These are phyloP conservation scores for Brachionus koreanus DNA, from an alignment of 1,140 invertebrate genomes.

Conservation along the genomic window DNA sequence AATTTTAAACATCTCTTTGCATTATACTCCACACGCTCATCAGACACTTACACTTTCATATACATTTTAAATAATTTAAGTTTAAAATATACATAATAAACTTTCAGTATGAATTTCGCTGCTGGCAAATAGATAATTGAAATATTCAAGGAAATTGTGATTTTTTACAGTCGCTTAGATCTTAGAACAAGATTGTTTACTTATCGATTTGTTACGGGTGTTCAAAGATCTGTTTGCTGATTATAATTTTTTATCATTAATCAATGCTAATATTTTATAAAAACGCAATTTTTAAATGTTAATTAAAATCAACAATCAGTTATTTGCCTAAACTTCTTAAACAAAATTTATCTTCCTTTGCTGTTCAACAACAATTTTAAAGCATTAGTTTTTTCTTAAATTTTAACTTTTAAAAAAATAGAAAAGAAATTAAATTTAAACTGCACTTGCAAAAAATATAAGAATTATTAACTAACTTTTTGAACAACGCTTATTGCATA, in stretches of 20 bases:
- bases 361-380: neutral
- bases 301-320: neutral
- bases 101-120: neutral
- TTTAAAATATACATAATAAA: constrained; percentile 18
- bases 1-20: constrained; percentile 18
- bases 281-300: neutral
- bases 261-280: neutral
- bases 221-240: neutral
- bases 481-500: neutral
- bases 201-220: neutral
- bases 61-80: neutral
- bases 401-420: neutral
- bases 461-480: neutral
- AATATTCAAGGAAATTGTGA: neutral
- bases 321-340: neutral
- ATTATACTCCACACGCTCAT: neutral
- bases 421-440: neutral
- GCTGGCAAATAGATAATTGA: neutral
- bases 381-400: neutral
- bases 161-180: neutral
- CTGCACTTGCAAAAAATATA: neutral
- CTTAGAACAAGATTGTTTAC: neutral
- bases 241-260: neutral
- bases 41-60: neutral
- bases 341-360: neutral